phyloP scores from a whole-genome alignment of 2,113 vertebrate species.

The Synchiropus splendidus region DNA sequence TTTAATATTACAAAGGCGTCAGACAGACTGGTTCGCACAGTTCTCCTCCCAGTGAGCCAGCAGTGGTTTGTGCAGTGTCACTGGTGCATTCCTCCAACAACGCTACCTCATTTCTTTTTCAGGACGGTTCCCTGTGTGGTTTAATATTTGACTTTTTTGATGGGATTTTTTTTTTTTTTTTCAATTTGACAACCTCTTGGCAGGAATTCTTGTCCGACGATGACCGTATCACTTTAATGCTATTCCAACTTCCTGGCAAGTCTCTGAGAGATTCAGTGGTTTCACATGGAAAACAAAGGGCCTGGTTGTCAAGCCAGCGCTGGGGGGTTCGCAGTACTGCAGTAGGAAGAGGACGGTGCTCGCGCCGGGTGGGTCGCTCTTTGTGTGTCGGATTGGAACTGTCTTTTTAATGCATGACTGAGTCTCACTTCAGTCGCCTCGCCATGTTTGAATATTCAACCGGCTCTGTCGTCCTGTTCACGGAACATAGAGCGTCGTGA shows the following conservation, averaged over 20 bases:
- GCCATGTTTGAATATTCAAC: too few species aligned
- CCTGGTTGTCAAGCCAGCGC: too few species aligned
- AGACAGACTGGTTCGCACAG: conserved; percentile 2
- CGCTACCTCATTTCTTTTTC: conserved; percentile 71
- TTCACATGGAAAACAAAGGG: too few species aligned
- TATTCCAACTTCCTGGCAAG: conserved; percentile 23
- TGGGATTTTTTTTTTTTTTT: conserved; percentile 31
- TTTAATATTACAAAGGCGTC: background rate
- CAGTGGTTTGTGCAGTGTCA: conserved; percentile 10
- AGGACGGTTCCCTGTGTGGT: conserved; percentile 39
- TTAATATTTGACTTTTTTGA: conserved; percentile 38
- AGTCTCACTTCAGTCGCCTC: too few species aligned
- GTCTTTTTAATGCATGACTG: too few species aligned
- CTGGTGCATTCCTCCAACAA: conserved; percentile 53
- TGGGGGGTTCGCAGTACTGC: too few species aligned
- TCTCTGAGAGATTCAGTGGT: conserved; percentile 8
- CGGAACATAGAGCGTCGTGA: too few species aligned
- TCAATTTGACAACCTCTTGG: conserved; percentile 34
- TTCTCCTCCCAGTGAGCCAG: conserved; percentile 4
- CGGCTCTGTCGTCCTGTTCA: too few species aligned
- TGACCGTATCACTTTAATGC: conserved; percentile 27
- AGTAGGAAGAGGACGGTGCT: too few species aligned
- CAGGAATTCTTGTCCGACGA: conserved; percentile 30
- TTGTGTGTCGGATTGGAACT: too few species aligned
- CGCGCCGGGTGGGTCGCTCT: too few species aligned